Percentiles rank a stretch among this genome's conserved stretches.
Evolutionary conservation across 2,797 vertebrate species (phyloP).

Genomic region (Mormyrus hasselquistii): DNA sequence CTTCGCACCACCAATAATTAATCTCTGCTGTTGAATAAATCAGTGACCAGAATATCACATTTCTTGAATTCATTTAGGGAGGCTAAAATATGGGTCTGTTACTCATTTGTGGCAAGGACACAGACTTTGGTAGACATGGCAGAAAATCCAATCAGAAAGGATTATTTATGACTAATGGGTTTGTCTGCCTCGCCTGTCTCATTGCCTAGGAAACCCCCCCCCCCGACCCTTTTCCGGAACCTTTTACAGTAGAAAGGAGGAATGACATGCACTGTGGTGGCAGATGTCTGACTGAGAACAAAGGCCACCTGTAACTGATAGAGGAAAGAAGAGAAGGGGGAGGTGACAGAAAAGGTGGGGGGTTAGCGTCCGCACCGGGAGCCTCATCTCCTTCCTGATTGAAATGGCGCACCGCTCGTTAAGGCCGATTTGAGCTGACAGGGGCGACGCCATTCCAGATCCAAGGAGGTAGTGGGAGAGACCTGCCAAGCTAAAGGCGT

Average conservation of each 20-base stretch:
- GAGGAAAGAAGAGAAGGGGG: neutral
- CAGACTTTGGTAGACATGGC: neutral
- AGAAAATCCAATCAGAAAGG: constrained; percentile 22
- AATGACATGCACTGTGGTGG: neutral
- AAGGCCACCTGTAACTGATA: neutral
- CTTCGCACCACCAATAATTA: neutral
- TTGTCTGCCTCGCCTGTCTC: constrained; percentile 17
- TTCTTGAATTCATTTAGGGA: constrained; percentile 12
- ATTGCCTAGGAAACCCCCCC: neutral
- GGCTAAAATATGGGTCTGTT: neutral
- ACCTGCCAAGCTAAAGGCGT: constrained; percentile 6
- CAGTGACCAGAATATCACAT: neutral
- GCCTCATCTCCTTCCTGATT: neutral
- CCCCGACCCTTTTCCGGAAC: neutral
- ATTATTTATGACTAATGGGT: constrained; percentile 18
- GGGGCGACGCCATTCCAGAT: neutral
- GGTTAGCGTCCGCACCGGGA: neutral
- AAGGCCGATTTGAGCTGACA: constrained; percentile 12
- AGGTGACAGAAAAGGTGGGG: neutral
- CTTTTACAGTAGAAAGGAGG: neutral
- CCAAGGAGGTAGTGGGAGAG: neutral
- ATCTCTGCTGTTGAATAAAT: constrained; percentile 6
- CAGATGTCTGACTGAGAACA: neutral
- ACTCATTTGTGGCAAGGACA: neutral
- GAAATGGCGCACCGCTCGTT: constrained; percentile 19